Evolutionary conservation across 2,113 vertebrate species (phyloP), one percentile per base, ranked within the genome.

Genomic region (Antigone vipio): DNA sequence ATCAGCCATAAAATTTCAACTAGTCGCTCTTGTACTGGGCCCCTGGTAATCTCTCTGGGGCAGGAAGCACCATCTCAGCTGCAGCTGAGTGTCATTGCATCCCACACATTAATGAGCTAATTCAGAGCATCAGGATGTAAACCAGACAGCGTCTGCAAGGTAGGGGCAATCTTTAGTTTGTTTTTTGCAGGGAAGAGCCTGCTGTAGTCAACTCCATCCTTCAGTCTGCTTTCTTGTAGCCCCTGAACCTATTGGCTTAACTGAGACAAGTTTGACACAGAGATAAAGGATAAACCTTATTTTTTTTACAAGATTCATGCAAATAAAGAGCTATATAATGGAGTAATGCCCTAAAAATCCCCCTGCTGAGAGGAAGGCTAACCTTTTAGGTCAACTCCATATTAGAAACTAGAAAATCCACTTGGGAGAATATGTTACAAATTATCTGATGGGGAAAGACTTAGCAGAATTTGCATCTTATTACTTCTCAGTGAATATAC

Each of bases 351-450:
- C 66, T 75, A 74, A 86, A 97, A 93, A 91, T 75, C 12, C 21
- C 49, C 30, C 49, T 75, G 56, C 68, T 87, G 76, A 87, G 68
- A 78, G 52, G n/a, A 91, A 81, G 53, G 56, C 52, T 84, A 15
- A 84, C 60, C 30, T 89, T 91, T 94, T 89, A 86, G 56, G 56
- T 85, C 87, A 96, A 77, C 12, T 1, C 12, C 55, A 8, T 80
- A 73, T 74, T 75, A 87, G 80, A 95, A 92, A 82, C 47, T 60
- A 81, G 60, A 89, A 89, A 94, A 95, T 78, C 34, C 69, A 64
- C 66, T 95, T 47, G 38, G 42, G 59, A 95, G 11, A 75, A 64
- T 67, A 89, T 8, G 22, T 74, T 66, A 34, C 47, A 86, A 91
- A 89, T 58, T 0, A 93, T 67, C 56, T 68, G 52, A 81, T 63